Base-by-base conservation (phyloP, 2,113 vertebrate species). In the Semicossyphus pulcher region DNA sequence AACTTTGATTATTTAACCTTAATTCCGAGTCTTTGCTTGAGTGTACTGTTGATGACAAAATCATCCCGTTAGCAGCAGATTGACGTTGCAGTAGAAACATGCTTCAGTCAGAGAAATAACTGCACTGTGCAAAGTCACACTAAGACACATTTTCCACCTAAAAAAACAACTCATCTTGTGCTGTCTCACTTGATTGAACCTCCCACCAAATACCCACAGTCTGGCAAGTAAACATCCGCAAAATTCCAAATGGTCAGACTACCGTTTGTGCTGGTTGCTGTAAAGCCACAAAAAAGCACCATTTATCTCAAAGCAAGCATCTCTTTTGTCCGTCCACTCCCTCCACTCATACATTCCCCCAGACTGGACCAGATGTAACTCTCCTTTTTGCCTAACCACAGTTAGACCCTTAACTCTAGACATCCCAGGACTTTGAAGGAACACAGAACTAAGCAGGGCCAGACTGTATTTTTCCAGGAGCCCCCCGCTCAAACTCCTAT, bases 381-480 rank as follows among this genome's bases (percentile, higher is more conserved):
- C 74, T 52, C 15, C 54, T 66, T 59, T 83, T 39, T 63, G 37
- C 51, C 29, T 49, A 51, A 65, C 68, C 51, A 64, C 78, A 76
- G 56, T 34, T 15, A 62, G 68, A 72, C 62, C 64, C 58, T 52
- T 75, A 49, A 63, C 61, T 76, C 29, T 47, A 45, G 75, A 72
- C 80, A 75, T 69, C 65, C 41, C 64, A 39, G 44, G 67, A 70
- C 56, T 70, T 81, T 77, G 80, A 88, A 34, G 80, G 74, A 85
- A 80, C 66, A 51, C 88, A 87, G 89, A 76, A 51, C 66, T 16
- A 25, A 39, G 10, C 49, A 45, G 14, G 21, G 60, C 63, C 57
- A 86, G 83, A 63, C 73, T 87, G 41, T 78, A 66, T 80, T 83
- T 87, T 86, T 81, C 67, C 71, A 75, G 75, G 42, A 15, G 70